Evolutionary conservation across 1,140 invertebrate species (phyloP).

Genomic region (Sinella curviseta): DNA sequence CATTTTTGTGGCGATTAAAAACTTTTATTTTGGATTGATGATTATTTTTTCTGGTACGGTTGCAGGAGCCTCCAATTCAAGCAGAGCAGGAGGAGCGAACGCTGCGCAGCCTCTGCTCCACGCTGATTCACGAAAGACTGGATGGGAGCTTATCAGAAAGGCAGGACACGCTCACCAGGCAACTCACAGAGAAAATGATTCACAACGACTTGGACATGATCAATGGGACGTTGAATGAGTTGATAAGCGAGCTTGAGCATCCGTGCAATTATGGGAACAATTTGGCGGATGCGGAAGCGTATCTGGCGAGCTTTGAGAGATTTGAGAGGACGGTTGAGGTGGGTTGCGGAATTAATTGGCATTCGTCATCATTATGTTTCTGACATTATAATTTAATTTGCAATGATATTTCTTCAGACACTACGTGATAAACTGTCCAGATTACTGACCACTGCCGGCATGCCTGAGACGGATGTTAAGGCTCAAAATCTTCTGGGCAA

Average conservation of each 20-base stretch:
- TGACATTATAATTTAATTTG: not conserved
- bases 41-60: slow-evolving; percentile 47
- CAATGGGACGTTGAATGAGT: slow-evolving; percentile 68
- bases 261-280: slow-evolving; percentile 70
- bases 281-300: slow-evolving; percentile 66
- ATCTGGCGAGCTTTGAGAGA: slow-evolving; percentile 70
- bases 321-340: slow-evolving; percentile 80
- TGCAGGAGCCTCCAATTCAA: slow-evolving; percentile 68
- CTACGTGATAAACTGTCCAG: slow-evolving; percentile 25
- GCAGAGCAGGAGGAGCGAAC: slow-evolving; percentile 70
- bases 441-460: slow-evolving; percentile 21
- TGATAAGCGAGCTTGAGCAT: slow-evolving; percentile 63
- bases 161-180: slow-evolving; percentile 65
- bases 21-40: not conserved
- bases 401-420: slow-evolving; percentile 24
- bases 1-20: not conserved
- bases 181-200: slow-evolving; percentile 69
- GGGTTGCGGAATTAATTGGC: slow-evolving; percentile 52
- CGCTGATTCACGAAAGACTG: slow-evolving; percentile 55
- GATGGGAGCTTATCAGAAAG: slow-evolving; percentile 64
- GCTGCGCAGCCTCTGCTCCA: slow-evolving; percentile 63
- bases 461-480: slow-evolving; percentile 27
- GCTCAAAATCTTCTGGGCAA: slow-evolving; percentile 5
- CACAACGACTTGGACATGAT: slow-evolving; percentile 72
- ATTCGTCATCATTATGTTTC: not conserved